A percentile compares a stretch with the other conserved stretches of the same genome.
These are phyloP conservation scores for Andinoacara biseriatus DNA, from an alignment of 2,113 vertebrate species.

Conservation along the genomic window DNA sequence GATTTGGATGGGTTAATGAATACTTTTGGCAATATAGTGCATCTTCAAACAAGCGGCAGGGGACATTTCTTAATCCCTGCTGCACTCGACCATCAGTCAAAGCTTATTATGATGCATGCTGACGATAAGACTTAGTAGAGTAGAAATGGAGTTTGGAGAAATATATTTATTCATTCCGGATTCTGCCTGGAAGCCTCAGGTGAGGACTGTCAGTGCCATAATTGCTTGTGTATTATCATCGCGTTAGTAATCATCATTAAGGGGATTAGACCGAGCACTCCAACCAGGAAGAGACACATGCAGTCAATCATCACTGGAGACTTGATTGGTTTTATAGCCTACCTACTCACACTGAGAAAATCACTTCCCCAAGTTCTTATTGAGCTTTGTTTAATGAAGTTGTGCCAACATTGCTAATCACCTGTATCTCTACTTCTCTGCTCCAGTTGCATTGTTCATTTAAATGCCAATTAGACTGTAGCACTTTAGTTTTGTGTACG, in stretches of 20 bases:
- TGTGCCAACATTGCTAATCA: conserved; percentile 57
- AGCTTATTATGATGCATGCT: neutral
- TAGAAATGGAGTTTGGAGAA: neutral
- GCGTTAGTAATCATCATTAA: conserved; percentile 62
- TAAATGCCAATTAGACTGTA: conserved; percentile 38
- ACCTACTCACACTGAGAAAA: conserved; percentile 7
- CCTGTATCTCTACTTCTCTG: conserved; percentile 38
- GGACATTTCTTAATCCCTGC: conserved; percentile 5
- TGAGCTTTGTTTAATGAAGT: conserved; percentile 53
- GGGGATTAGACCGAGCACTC: conserved; percentile 47
- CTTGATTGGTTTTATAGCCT: conserved; percentile 43
- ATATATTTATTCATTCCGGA: neutral
- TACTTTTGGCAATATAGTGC: no score
- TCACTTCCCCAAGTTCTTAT: conserved; percentile 28
- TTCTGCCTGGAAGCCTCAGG: conserved; percentile 13
- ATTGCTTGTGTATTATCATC: conserved; percentile 45
- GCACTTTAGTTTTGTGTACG: conserved; percentile 18
- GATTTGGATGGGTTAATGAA: no score
- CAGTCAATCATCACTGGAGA: conserved; percentile 42
- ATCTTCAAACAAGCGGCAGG: neutral
- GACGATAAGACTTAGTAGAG: neutral
- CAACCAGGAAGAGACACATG: conserved; percentile 26
- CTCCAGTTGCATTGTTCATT: conserved; percentile 48
- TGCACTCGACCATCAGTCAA: neutral
- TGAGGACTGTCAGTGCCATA: neutral